Conservation (phyloP, 2,888 invertebrate species). For the Cheiracanthium punctorium region DNA sequence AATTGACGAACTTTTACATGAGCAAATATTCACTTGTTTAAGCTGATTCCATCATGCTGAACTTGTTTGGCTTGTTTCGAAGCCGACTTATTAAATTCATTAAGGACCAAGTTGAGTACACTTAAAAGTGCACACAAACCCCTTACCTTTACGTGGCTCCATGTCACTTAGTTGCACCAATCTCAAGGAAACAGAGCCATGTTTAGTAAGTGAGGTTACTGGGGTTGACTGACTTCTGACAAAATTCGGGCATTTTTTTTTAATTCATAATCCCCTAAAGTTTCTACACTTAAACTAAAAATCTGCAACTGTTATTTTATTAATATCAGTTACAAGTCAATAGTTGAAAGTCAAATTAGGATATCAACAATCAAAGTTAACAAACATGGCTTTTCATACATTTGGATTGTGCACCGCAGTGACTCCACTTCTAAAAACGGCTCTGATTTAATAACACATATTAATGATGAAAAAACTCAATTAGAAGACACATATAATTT, state of each 20-base stretch:
- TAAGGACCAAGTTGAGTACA: neutral
- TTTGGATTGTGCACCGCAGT: conserved; percentile 18
- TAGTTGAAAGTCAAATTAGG: no score
- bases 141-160: conserved; percentile 64
- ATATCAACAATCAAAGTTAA: neutral
- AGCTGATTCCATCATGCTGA: no score
- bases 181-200: conserved; percentile 61
- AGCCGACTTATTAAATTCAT: neutral
- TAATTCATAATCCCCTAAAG: no score
- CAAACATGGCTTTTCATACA: neutral
- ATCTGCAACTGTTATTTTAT: no score
- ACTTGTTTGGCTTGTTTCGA: no score
- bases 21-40: no score
- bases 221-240: conserved; percentile 50
- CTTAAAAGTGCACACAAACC: neutral
- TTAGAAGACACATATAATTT: no score
- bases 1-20: no score
- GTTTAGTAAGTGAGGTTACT: conserved; percentile 61
- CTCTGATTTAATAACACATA: conserved; percentile 32
- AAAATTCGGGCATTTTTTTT: neutral
- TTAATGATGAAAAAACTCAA: no score
- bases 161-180: conserved; percentile 40
- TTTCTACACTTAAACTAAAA: no score
- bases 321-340: no score
- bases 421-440: conserved; percentile 62